Evolutionary conservation across 2,797 vertebrate genomes (phyloP).

Genomic region (Myripristis jacobus): DNA sequence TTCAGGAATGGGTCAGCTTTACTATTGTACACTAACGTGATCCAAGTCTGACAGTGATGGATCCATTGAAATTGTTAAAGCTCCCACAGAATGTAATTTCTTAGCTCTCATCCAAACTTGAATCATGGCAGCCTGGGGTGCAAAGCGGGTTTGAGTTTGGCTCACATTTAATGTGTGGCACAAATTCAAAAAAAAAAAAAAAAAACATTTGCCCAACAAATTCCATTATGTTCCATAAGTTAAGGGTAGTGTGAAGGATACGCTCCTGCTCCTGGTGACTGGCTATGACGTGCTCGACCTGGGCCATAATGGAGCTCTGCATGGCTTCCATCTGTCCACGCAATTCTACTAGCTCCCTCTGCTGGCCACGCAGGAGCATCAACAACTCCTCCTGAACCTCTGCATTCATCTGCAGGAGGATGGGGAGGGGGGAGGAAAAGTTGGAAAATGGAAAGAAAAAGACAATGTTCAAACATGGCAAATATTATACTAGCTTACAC

Average conservation of each 20-base stretch:
- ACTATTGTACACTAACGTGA: neutral
- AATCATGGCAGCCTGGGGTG: neutral
- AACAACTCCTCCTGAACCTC: slow-evolving; percentile 92
- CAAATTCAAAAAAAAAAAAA: neutral
- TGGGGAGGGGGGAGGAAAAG: neutral
- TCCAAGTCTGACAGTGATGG: neutral
- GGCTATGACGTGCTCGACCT: slow-evolving; percentile 89
- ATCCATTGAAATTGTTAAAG: neutral
- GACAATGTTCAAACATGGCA: neutral
- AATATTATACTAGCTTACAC: neutral
- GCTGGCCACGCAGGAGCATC: slow-evolving; percentile 90
- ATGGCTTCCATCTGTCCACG: slow-evolving; percentile 90
- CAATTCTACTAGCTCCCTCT: slow-evolving; percentile 91
- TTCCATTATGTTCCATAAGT: neutral
- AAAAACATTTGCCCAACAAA: neutral
- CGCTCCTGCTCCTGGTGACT: slow-evolving; percentile 94
- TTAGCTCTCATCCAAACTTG: neutral
- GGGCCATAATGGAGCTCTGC: slow-evolving; percentile 91
- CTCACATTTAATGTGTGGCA: neutral
- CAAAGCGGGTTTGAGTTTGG: neutral
- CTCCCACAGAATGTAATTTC: neutral
- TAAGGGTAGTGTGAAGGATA: slow-evolving; percentile 86
- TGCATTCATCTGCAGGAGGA: slow-evolving; percentile 69
- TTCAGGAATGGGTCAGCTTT: neutral
- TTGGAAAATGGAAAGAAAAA: neutral